Conservation (phyloP, 2,113 vertebrate species). For the Macroglossus sobrinus region DNA sequence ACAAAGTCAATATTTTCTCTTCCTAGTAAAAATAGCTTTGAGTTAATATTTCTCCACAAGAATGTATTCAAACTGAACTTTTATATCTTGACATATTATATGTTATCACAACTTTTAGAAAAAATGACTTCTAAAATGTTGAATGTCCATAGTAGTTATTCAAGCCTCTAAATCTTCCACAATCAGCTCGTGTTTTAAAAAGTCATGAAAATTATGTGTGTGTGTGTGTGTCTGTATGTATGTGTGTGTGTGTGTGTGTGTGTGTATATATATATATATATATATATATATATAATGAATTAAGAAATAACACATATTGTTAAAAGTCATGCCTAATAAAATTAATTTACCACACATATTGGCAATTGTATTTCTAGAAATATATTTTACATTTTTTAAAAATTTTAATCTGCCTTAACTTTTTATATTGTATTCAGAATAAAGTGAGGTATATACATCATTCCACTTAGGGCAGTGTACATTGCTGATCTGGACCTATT, state of each 20-base stretch:
- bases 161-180: background rate
- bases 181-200: background rate
- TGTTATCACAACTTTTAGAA: background rate
- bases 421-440: background rate
- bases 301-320: background rate
- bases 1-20: background rate
- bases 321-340: background rate
- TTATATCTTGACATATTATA: background rate
- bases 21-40: background rate
- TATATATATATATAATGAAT: background rate
- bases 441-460: background rate
- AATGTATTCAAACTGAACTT: background rate
- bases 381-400: background rate
- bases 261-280: no score
- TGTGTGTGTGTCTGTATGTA: no score
- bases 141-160: background rate
- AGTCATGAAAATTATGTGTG: background rate
- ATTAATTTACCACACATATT: background rate
- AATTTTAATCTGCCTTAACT: background rate
- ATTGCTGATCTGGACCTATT: background rate
- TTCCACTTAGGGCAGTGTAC: fast-evolving
- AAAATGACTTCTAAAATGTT: background rate
- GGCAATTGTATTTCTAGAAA: background rate
- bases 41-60: background rate
- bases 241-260: no score